Conservation (phyloP, 2,888 invertebrate genomes). For the Euproctis similis region DNA sequence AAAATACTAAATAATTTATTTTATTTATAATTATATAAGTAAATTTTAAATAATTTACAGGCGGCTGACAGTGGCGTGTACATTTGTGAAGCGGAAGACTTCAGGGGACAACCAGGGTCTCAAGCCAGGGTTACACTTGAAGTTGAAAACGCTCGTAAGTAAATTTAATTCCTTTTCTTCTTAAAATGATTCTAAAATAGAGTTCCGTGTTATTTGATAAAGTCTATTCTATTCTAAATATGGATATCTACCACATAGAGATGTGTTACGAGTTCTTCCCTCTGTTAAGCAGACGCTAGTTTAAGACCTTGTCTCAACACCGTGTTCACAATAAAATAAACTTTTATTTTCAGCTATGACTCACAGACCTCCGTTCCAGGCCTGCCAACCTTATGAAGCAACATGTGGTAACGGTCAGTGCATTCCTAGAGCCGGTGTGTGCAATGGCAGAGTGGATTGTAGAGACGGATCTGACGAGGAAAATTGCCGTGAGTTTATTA, state of each 20-base stretch:
- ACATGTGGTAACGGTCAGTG: slow-evolving; percentile 95
- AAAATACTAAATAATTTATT: too few relatives aligned
- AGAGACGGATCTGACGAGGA: slow-evolving; percentile 92
- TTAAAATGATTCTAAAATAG: too few relatives aligned
- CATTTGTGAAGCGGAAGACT: slow-evolving; percentile 86
- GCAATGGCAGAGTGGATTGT: slow-evolving; percentile 86
- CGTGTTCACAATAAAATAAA: neutral
- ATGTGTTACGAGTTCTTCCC: too few relatives aligned
- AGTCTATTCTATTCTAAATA: too few relatives aligned
- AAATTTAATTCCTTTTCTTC: too few relatives aligned
- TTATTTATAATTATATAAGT: neutral
- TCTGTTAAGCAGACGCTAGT: too few relatives aligned
- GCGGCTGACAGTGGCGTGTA: slow-evolving; percentile 86
- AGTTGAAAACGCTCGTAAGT: slow-evolving; percentile 85
- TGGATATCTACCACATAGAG: too few relatives aligned
- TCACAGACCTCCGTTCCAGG: slow-evolving; percentile 14
- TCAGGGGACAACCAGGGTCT: slow-evolving; percentile 79
- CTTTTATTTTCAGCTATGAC: slow-evolving; percentile 22
- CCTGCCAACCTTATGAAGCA: slow-evolving; percentile 77
- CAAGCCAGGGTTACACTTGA: slow-evolving; percentile 81
- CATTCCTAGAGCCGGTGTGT: slow-evolving; percentile 85
- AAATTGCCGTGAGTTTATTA: slow-evolving; percentile 90
- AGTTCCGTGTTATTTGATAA: too few relatives aligned
- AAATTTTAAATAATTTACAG: slow-evolving; percentile 60
- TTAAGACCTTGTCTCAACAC: too few relatives aligned